phyloP scores from a whole-genome alignment of 2,113 vertebrate species.

The Bos taurus region DNA sequence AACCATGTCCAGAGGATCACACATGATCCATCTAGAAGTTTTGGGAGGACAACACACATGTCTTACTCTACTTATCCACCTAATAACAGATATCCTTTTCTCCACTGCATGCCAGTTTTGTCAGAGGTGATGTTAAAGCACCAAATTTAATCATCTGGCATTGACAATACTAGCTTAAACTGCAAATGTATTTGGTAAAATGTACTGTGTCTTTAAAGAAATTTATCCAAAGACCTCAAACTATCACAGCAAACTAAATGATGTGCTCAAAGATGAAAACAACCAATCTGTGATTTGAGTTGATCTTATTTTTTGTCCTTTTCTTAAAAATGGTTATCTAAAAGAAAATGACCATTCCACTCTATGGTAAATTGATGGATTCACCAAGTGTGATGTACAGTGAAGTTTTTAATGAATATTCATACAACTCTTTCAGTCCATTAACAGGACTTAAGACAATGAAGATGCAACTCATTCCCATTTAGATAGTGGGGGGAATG shows the following conservation, averaged over 20 bases:
- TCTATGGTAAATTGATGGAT: constrained; percentile 77
- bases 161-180: constrained; percentile 28
- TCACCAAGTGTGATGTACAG: constrained; percentile 73
- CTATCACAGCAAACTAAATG: constrained; percentile 58
- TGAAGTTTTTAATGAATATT: constrained; percentile 82
- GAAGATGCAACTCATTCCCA: constrained; percentile 71
- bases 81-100: neutral
- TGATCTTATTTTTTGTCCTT: constrained; percentile 72
- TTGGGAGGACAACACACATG: neutral
- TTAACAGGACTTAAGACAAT: constrained; percentile 80
- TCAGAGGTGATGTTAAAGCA: constrained; percentile 26
- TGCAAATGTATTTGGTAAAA: constrained; percentile 51
- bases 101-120: constrained; percentile 39
- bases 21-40: constrained; percentile 8
- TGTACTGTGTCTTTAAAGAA: constrained; percentile 61
- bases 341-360: constrained; percentile 75
- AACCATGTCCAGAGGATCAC: neutral
- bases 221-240: constrained; percentile 65
- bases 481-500: constrained; percentile 45
- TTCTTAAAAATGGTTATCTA: constrained; percentile 56
- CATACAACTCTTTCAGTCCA: constrained; percentile 76
- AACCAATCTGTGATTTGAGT: constrained; percentile 66
- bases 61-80: neutral
- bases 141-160: constrained; percentile 58
- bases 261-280: constrained; percentile 72